A percentile compares a stretch with the other conserved stretches of the same genome.
Conservation (phyloP, 1,140 invertebrate genomes). For the Heliothis virescens region DNA sequence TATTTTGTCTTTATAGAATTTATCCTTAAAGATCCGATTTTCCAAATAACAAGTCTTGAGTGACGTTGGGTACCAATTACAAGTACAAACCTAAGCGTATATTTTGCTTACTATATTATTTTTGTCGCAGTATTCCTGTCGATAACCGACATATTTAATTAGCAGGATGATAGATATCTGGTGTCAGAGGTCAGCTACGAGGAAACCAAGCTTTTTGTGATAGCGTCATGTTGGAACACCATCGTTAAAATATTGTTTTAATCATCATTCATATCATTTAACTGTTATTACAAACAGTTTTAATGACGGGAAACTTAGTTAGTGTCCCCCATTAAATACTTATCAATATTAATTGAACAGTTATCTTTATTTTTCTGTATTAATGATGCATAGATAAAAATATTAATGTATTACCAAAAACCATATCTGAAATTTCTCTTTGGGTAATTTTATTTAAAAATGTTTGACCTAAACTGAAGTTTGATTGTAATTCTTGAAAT, state of each 20-base stretch:
- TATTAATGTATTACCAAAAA: background rate
- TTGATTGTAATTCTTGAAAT: slow-evolving; percentile 50
- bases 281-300: slow-evolving; percentile 69
- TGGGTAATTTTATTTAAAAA: slow-evolving; percentile 12
- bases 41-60: background rate
- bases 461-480: slow-evolving; percentile 43
- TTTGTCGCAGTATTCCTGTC: slow-evolving; percentile 45
- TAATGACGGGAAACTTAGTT: slow-evolving; percentile 80
- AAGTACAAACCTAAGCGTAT: slow-evolving; percentile 22
- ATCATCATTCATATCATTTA: slow-evolving; percentile 80
- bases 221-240: slow-evolving; percentile 65
- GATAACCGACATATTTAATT: slow-evolving; percentile 70
- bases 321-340: slow-evolving; percentile 68
- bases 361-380: slow-evolving; percentile 60
- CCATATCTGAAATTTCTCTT: slow-evolving; percentile 27
- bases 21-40: background rate
- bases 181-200: slow-evolving; percentile 77
- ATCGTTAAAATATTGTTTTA: slow-evolving; percentile 71
- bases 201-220: slow-evolving; percentile 69
- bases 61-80: slow-evolving; percentile 34
- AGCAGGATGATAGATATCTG: slow-evolving; percentile 71
- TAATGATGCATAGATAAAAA: slow-evolving; percentile 48
- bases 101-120: slow-evolving; percentile 44
- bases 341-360: slow-evolving; percentile 61
- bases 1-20: background rate